Evolutionary conservation across 1,140 invertebrate genomes (phyloP), one percentile per base, ranked within the genome.

Genomic region (Drosophila pandora): DNA sequence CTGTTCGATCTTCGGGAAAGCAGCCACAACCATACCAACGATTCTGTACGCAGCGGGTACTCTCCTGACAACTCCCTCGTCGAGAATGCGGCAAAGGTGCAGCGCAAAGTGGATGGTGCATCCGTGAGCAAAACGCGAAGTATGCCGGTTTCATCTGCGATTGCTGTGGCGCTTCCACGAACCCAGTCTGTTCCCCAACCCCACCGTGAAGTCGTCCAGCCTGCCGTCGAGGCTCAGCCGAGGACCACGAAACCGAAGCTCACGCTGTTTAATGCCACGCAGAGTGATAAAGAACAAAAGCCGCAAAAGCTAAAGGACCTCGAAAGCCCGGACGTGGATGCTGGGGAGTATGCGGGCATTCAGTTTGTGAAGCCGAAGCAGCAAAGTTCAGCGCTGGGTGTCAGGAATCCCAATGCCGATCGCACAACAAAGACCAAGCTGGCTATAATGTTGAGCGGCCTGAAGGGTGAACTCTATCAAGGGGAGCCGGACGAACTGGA

Each of bases 351-450:
- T 59, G 65, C 84, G 2, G 87, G 87, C 28, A 92, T 92, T 50
- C 67, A 83, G 37, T 92, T 91, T 59, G 90, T 92, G 0, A 89
- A 91, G 37, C 91, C 91, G 2, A 91, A 92, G 55, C 76, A 82
- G 32, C 58, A 73, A 1, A 52, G 76, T 10, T 59, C 84, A 0
- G 47, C 54, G 10, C 48, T 49, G 2, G 75, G 52, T 6, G 32
- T 37, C 0, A 83, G 72, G 45, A 90, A 87, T 56, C 72, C 69
- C 5, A 53, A 72, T 8, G 56, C 91, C 17, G 91, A 92, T 30
- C 80, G 87, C n/a, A 90, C 76, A 7, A 76, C 91, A 32, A 92
- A 91, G 65, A 85, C 81, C 2, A 91, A 91, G 59, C 50, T 92
- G 37, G 87, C 91, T 0, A 54, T 91, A 3, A 91, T 92, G 88